phyloP scores from a whole-genome alignment of 37 sponge, comb jelly and placozoan genomes.

The Diacarnus erythraeanus region DNA sequence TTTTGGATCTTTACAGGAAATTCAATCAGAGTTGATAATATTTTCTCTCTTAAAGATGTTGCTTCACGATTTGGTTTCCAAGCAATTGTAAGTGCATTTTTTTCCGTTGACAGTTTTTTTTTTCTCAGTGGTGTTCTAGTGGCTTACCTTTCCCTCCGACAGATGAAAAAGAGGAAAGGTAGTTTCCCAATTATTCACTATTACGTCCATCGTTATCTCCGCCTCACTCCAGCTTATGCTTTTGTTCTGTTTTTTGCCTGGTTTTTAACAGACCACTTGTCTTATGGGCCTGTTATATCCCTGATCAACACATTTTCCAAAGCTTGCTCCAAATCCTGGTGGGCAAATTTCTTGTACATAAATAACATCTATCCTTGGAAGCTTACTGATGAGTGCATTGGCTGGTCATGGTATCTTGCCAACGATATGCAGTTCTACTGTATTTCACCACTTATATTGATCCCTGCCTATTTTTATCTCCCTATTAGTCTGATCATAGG shows the following conservation, averaged over 20 bases:
- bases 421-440: constrained; percentile 92
- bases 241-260: constrained; percentile 71
- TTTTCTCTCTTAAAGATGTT: not conserved
- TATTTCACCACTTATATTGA: constrained; percentile 73
- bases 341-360: constrained; percentile 88
- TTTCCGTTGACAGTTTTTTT: constrained; percentile 83
- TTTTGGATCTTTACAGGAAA: constrained; percentile 4
- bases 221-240: constrained; percentile 72
- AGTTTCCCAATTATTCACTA: constrained; percentile 65
- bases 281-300: constrained; percentile 22
- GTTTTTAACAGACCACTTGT: constrained; percentile 32
- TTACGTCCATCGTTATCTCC: constrained; percentile 81
- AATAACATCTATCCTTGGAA: constrained; percentile 85
- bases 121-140: constrained; percentile 82
- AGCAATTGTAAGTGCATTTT: constrained; percentile 43
- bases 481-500: constrained; percentile 39
- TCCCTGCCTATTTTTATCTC: constrained; percentile 51
- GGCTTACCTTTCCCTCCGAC: constrained; percentile 60
- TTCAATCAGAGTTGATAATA: not conserved
- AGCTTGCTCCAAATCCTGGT: constrained; percentile 83
- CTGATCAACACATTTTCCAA: not conserved
- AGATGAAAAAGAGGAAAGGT: constrained; percentile 62
- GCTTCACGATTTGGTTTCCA: constrained; percentile 51
- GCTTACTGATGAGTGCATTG: constrained; percentile 61
- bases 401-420: constrained; percentile 91